A percentile compares a stretch with the other conserved stretches of the same genome.
These are phyloP conservation scores for Enteromius treurensis DNA, from an alignment of 2,797 vertebrate genomes.

Conservation along the genomic window DNA sequence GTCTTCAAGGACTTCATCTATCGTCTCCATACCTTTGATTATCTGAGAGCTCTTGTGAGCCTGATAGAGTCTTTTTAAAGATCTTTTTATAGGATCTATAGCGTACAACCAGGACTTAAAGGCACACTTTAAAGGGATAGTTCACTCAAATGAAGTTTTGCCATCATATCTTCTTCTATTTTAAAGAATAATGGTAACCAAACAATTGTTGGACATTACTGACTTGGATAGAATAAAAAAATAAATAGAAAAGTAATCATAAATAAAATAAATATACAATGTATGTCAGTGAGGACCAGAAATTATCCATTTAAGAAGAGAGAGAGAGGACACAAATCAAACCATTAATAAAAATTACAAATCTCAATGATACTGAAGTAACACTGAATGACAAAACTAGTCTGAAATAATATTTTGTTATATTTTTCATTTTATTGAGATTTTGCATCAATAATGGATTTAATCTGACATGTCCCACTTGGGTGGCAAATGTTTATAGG, in stretches of 20 bases:
- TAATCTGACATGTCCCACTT: background rate
- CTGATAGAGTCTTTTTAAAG: conserved; percentile 10
- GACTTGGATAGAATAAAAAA: background rate
- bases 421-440: background rate
- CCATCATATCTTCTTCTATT: background rate
- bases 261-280: background rate
- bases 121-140: background rate
- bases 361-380: background rate
- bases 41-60: background rate
- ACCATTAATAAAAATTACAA: background rate
- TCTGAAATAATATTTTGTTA: background rate
- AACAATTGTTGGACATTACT: background rate
- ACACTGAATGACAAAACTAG: background rate
- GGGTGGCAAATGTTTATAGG: conserved; percentile 4
- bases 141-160: background rate
- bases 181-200: background rate
- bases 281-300: background rate
- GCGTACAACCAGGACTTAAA: background rate
- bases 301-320: too few species aligned
- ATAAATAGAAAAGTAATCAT: background rate
- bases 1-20: background rate
- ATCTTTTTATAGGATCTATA: conserved; percentile 15
- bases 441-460: background rate
- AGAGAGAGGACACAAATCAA: background rate
- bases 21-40: conserved; percentile 33